Evolutionary conservation across 2,113 vertebrate species (phyloP).

Genomic region (Alces alces): DNA sequence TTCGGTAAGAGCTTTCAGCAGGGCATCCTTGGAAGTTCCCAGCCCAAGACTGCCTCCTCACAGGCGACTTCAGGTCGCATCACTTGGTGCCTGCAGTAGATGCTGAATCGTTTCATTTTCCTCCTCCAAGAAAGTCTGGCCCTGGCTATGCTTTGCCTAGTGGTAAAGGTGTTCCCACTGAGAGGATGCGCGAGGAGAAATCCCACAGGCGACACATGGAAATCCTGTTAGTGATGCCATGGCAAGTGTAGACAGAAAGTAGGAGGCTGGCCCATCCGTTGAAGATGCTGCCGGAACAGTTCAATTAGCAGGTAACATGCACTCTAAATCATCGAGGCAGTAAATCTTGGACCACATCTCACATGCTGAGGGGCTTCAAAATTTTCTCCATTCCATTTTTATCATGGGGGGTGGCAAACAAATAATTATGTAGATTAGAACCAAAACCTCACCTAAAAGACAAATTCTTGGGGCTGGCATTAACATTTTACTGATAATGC

Average conservation of each 20-base stretch:
- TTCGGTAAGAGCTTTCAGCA: accelerated
- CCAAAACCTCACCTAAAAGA: slow-evolving; percentile 23
- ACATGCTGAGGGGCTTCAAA: not conserved
- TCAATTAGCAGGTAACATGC: not conserved
- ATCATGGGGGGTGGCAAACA: not conserved
- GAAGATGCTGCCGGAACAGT: accelerated
- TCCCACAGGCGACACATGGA: not conserved
- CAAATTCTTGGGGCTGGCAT: slow-evolving; percentile 61
- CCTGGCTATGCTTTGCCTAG: not conserved
- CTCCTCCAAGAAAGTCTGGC: not conserved
- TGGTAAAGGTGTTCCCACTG: not conserved
- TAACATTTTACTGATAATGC: slow-evolving; percentile 75
- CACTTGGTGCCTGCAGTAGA: accelerated
- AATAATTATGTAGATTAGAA: slow-evolving; percentile 55
- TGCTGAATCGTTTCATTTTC: not conserved
- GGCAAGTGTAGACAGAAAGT: too few relatives aligned
- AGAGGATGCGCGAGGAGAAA: not conserved
- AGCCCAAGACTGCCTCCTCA: accelerated
- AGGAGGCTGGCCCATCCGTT: accelerated
- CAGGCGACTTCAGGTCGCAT: accelerated
- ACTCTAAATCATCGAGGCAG: not conserved
- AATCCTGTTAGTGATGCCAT: not conserved
- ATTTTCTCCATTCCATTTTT: not conserved
- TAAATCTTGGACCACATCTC: accelerated
- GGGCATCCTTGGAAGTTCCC: accelerated